A percentile compares a stretch with the other conserved stretches of the same genome.
Conservation (phyloP, 2,113 vertebrate species). For the Cephalopterus ornatus region DNA sequence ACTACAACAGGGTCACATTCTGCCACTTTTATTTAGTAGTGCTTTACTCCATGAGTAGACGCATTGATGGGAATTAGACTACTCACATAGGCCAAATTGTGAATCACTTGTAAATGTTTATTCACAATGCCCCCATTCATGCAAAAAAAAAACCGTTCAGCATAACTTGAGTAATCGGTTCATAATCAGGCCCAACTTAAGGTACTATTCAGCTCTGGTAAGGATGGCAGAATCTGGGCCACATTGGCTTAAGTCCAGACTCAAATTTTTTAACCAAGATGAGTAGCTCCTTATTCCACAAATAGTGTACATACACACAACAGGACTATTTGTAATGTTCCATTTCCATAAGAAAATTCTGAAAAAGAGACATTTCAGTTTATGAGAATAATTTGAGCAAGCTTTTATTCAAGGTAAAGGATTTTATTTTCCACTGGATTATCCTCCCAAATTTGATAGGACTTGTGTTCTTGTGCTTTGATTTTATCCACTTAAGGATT, state of each 20-base stretch:
- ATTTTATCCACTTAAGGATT: neutral
- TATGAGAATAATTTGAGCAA: neutral
- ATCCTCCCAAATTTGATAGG: neutral
- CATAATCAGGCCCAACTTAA: constrained; percentile 46
- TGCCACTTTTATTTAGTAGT: constrained; percentile 44
- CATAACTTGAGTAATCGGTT: constrained; percentile 41
- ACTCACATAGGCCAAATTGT: constrained; percentile 46
- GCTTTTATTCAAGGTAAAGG: neutral
- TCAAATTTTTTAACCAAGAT: neutral
- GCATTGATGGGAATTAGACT: constrained; percentile 27
- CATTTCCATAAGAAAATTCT: neutral
- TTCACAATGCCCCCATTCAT: constrained; percentile 63
- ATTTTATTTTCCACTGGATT: neutral
- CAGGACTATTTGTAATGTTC: neutral
- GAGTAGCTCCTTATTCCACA: constrained; percentile 48
- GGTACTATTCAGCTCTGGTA: constrained; percentile 10
- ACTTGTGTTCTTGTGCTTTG: neutral
- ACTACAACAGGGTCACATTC: constrained; percentile 66
- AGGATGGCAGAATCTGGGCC: constrained; percentile 35
- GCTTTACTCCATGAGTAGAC: constrained; percentile 34
- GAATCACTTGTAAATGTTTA: constrained; percentile 55
- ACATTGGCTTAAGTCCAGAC: neutral
- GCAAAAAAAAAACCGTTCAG: neutral
- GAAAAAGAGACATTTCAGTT: neutral
- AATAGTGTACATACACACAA: neutral